Percentiles rank a stretch among this genome's conserved stretches.
Evolutionary conservation across 2,113 vertebrate species (phyloP).

Genomic region (Protobothrops flavoviridis): DNA sequence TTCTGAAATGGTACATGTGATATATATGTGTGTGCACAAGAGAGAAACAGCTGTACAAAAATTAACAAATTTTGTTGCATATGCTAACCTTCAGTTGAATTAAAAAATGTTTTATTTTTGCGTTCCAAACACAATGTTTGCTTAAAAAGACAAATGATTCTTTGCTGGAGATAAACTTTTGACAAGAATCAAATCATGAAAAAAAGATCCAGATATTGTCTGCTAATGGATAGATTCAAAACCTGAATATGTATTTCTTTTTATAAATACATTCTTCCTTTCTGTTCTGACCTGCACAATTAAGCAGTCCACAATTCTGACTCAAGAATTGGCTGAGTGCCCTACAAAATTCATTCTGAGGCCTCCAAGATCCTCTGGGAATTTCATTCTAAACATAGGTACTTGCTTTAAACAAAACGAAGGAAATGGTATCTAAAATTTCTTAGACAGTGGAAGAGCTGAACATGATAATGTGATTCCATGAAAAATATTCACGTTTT

Average conservation of each 20-base stretch:
- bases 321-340: conserved; percentile 2
- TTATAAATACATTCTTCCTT: neutral
- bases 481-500: neutral
- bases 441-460: neutral
- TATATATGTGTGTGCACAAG: neutral
- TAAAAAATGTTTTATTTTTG: neutral
- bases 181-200: neutral
- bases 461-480: neutral
- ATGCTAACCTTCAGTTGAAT: neutral
- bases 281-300: conserved; percentile 13
- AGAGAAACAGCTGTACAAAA: neutral
- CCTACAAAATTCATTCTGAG: neutral
- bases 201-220: neutral
- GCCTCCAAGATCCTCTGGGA: neutral
- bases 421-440: neutral
- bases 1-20: neutral
- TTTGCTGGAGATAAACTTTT: neutral
- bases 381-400: conserved; percentile 11
- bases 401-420: conserved; percentile 21
- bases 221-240: neutral
- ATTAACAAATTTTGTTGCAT: neutral
- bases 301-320: conserved; percentile 3
- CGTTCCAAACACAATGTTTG: neutral
- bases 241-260: neutral
- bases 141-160: neutral